Evolutionary conservation across 2,888 invertebrate genomes (phyloP).

Genomic region (Glaucopsyche alexis): DNA sequence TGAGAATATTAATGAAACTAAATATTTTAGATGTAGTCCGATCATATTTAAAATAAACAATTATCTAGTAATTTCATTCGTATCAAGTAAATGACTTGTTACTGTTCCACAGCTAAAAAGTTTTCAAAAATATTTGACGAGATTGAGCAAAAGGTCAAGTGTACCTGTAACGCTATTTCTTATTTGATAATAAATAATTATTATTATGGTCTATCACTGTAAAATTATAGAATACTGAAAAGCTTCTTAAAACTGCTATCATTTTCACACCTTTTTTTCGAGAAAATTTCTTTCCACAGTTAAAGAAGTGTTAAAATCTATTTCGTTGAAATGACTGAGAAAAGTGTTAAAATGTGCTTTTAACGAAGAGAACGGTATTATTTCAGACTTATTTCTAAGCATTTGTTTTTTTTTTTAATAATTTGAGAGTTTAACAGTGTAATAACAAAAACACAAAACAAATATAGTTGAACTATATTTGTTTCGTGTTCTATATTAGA

Average conservation of each 20-base stretch:
- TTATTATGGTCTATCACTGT: neutral
- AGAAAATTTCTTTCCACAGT: neutral
- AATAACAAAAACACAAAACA: neutral
- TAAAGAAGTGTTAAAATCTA: neutral
- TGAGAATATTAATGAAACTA: no score
- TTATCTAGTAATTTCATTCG: neutral
- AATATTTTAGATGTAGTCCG: no score
- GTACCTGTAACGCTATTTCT: no score
- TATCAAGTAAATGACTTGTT: neutral
- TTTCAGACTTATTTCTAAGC: neutral
- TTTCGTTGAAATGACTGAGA: neutral
- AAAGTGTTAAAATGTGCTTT: neutral
- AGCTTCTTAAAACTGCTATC: neutral
- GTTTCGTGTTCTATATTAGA: no score
- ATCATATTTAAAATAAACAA: no score
- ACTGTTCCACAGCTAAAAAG: neutral
- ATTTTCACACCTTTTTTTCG: neutral
- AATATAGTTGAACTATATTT: neutral
- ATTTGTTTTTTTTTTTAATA: neutral
- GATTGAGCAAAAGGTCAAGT: neutral
- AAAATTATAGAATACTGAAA: neutral
- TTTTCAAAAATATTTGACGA: neutral
- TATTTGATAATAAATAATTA: neutral
- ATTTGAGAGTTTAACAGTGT: neutral
- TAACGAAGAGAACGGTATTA: neutral